Conservation (phyloP, 1,140 invertebrate genomes). For the Cydia splendana region DNA sequence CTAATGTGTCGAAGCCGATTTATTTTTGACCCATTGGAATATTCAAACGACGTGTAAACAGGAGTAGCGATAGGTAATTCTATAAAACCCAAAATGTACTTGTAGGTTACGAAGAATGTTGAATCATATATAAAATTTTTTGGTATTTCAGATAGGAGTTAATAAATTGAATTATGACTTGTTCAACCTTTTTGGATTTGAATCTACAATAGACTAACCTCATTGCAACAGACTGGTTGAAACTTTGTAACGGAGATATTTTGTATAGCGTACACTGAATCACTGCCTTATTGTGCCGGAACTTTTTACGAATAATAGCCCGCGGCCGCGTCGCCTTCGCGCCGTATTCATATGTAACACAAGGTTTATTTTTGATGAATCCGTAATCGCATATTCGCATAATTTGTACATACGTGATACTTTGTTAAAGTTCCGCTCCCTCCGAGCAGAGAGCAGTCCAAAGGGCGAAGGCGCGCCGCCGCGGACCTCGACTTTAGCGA, state of each 20-base stretch:
- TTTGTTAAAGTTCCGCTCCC: conserved; percentile 8
- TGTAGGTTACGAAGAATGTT: conserved; percentile 78
- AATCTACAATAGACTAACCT: conserved; percentile 79
- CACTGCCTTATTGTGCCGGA: conserved; percentile 79
- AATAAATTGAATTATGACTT: conserved; percentile 73
- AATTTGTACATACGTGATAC: conserved; percentile 24
- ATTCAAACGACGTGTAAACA: conserved; percentile 73
- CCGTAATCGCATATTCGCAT: conserved; percentile 23
- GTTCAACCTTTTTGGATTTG: conserved; percentile 79
- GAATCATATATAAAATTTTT: conserved; percentile 72
- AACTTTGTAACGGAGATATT: conserved; percentile 76
- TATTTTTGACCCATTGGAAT: conserved; percentile 74
- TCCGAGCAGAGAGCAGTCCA: background rate
- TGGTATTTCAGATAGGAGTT: conserved; percentile 76
- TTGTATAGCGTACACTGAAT: conserved; percentile 78
- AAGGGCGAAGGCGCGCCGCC: conserved; percentile 41
- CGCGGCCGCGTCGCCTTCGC: conserved; percentile 26
- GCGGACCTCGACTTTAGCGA: conserved; percentile 51
- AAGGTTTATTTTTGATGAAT: conserved; percentile 28
- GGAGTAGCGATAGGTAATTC: conserved; percentile 76
- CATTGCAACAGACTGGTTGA: conserved; percentile 77
- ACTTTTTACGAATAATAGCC: conserved; percentile 52
- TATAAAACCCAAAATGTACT: conserved; percentile 75
- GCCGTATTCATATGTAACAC: conserved; percentile 21
- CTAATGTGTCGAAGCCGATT: conserved; percentile 55